Conservation (phyloP, 2,113 vertebrate species). For the Indicator maculatus region DNA sequence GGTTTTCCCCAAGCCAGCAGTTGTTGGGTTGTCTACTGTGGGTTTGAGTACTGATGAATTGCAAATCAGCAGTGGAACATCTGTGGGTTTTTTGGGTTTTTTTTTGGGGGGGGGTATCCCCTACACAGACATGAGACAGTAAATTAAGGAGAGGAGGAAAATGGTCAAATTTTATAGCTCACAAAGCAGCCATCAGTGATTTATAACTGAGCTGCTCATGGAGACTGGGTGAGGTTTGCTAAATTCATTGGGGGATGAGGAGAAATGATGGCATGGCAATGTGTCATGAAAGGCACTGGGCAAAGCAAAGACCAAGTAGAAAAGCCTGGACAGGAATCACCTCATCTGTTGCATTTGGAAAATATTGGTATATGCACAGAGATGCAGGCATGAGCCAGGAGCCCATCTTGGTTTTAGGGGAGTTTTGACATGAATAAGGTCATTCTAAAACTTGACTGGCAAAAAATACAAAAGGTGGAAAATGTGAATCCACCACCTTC, state of each 20-base stretch:
- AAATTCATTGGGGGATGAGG: not conserved
- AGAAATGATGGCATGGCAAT: not conserved
- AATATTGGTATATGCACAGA: not conserved
- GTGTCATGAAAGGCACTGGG: not conserved
- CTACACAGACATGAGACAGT: not conserved
- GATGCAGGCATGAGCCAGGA: not conserved
- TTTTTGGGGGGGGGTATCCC: not conserved
- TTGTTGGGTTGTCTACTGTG: not conserved
- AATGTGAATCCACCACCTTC: not conserved
- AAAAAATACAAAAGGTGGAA: not conserved
- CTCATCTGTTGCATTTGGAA: not conserved
- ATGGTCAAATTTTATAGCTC: not conserved
- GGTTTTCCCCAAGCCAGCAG: fast-evolving
- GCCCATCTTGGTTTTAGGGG: fast-evolving
- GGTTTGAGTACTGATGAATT: not conserved
- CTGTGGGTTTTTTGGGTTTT: too few species aligned
- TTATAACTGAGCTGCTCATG: not conserved
- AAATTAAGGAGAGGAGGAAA: not conserved
- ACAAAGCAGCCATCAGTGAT: not conserved
- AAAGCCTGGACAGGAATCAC: not conserved
- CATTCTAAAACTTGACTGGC: not conserved
- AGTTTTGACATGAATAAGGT: not conserved
- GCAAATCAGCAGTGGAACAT: not conserved
- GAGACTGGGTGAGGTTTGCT: not conserved
- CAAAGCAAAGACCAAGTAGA: not conserved